A percentile compares a stretch with the other conserved stretches of the same genome.
phyloP scores from a whole-genome alignment of 2,797 vertebrate genomes.

The Betta splendens region DNA sequence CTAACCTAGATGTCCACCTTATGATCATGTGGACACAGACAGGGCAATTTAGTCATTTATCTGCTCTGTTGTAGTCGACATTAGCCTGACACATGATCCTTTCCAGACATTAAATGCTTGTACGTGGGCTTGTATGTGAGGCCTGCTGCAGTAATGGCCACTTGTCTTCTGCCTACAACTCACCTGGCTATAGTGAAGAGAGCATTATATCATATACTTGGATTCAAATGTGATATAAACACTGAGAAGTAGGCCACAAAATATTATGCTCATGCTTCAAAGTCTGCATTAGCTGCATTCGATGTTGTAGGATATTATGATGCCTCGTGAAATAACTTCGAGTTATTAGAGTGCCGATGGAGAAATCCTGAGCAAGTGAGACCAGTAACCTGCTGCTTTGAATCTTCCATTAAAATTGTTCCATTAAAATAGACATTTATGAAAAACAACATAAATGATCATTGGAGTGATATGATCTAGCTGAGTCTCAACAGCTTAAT shows the following conservation, averaged over 20 bases:
- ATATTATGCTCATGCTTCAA: too few relatives aligned
- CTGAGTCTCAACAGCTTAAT: background rate
- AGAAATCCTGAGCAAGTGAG: background rate
- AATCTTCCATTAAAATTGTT: slow-evolving; percentile 13
- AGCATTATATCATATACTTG: too few relatives aligned
- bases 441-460: background rate
- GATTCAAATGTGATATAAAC: too few relatives aligned
- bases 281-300: background rate
- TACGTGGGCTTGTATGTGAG: background rate
- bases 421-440: slow-evolving; percentile 9
- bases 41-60: too few relatives aligned
- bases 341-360: too few relatives aligned
- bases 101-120: background rate
- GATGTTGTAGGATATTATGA: background rate
- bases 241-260: too few relatives aligned
- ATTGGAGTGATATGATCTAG: slow-evolving; percentile 8
- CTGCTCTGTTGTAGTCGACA: background rate
- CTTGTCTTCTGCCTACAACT: too few relatives aligned
- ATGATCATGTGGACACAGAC: background rate
- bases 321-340: too few relatives aligned
- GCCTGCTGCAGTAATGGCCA: background rate
- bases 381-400: background rate
- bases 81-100: too few relatives aligned
- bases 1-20: too few relatives aligned
- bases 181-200: too few relatives aligned